phyloP scores from a whole-genome alignment of 2,113 vertebrate species.

The Marmota monax region DNA sequence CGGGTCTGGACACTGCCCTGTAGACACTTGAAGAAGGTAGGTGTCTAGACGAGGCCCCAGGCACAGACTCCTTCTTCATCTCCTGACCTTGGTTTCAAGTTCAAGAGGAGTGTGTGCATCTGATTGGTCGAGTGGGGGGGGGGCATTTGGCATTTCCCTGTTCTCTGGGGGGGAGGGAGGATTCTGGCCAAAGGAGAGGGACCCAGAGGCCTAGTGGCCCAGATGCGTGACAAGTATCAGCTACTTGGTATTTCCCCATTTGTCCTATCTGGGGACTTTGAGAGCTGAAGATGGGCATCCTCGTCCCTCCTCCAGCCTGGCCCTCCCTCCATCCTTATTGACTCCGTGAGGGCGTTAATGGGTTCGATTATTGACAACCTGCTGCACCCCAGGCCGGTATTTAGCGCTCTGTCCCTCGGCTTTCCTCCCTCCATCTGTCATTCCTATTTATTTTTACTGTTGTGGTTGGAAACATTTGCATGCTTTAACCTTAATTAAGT shows the following conservation, averaged over 20 bases:
- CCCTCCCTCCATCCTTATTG: too few relatives aligned
- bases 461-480: background rate
- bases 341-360: background rate
- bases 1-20: background rate
- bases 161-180: background rate
- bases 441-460: background rate
- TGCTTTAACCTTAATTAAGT: background rate
- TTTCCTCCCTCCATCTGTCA: background rate
- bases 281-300: background rate
- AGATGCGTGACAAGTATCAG: background rate
- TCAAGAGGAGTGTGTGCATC: rapidly evolving
- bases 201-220: background rate
- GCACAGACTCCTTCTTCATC: too few relatives aligned
- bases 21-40: background rate
- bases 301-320: too few relatives aligned
- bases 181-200: background rate
- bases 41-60: too few relatives aligned
- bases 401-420: too few relatives aligned
- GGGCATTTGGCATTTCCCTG: background rate
- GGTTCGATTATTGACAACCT: background rate
- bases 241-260: background rate
- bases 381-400: background rate
- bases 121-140: too few relatives aligned
- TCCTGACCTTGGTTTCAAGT: background rate
- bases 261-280: background rate